Evolutionary conservation across 2,888 invertebrate species (phyloP).

Genomic region (Hydriomena furcata): DNA sequence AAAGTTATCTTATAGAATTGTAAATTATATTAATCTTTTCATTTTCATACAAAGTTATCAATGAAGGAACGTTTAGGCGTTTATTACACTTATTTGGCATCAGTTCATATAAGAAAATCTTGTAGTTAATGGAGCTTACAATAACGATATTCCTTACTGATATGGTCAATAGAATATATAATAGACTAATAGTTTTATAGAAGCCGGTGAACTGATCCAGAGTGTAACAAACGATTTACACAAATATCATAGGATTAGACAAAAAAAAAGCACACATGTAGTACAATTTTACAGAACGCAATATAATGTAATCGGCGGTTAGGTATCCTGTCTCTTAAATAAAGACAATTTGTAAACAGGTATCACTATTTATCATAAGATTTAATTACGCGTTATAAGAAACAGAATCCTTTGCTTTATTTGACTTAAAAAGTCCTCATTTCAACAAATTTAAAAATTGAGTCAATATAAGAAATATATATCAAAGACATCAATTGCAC

Average conservation of each 20-base stretch:
- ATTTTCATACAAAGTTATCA: background rate
- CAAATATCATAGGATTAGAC: constrained; percentile 5
- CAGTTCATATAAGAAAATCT: background rate
- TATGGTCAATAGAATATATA: too few relatives aligned
- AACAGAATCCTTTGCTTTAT: constrained; percentile 25
- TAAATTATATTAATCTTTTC: background rate
- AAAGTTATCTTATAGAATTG: background rate
- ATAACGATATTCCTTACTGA: too few relatives aligned
- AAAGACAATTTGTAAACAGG: constrained; percentile 16
- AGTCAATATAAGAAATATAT: too few relatives aligned
- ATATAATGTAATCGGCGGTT: constrained; percentile 8
- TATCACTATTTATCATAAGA: constrained; percentile 30
- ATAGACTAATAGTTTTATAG: too few relatives aligned
- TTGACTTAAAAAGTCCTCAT: constrained; percentile 25
- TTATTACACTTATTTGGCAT: background rate
- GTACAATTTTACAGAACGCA: constrained; percentile 12
- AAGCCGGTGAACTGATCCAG: background rate
- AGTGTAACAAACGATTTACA: constrained; percentile 7
- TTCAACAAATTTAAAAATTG: too few relatives aligned
- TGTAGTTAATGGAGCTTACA: too few relatives aligned
- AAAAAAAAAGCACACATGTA: constrained; percentile 20
- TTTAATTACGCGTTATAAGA: constrained; percentile 22
- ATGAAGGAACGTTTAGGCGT: constrained; percentile 8
- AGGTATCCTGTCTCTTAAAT: constrained; percentile 17
- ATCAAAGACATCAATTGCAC: too few relatives aligned